Conservation (phyloP, 1,140 invertebrate species). For the Trachymyrmex cornetzi region DNA sequence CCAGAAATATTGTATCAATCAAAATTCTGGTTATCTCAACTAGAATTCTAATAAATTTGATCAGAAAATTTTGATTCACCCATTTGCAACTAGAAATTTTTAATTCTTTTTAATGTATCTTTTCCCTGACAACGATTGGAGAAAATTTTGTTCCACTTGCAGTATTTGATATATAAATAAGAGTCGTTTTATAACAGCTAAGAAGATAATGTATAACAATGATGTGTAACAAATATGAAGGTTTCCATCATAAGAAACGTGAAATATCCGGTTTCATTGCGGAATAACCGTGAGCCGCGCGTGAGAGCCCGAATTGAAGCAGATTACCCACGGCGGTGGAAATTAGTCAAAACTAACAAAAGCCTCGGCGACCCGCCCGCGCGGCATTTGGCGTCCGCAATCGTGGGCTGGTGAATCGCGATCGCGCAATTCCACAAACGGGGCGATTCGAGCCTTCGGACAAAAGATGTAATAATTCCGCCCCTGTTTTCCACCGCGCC, state of each 20-base stretch:
- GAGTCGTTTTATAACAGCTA: background rate
- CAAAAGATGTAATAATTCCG: conserved; percentile 87
- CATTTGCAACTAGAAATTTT: too few species aligned
- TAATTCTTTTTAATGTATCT: too few species aligned
- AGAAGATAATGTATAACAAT: background rate
- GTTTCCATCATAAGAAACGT: background rate
- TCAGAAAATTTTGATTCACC: too few species aligned
- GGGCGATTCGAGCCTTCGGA: conserved; percentile 84
- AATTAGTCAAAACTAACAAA: conserved; percentile 86
- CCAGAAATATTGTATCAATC: too few species aligned
- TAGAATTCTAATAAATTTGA: too few species aligned
- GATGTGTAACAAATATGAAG: background rate
- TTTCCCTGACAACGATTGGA: background rate
- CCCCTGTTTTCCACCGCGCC: conserved; percentile 77
- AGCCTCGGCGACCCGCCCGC: conserved; percentile 66
- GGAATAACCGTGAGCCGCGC: background rate
- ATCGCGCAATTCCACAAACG: conserved; percentile 86
- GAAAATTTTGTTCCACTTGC: background rate
- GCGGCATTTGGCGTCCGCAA: conserved; percentile 80
- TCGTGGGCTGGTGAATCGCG: conserved; percentile 82
- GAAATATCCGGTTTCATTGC: conserved; percentile 51
- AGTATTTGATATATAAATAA: background rate
- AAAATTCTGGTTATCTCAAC: too few species aligned
- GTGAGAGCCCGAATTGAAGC: conserved; percentile 73
- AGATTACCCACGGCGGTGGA: conserved; percentile 79